These are phyloP conservation scores for Petroica traversi DNA, from an alignment of 2,113 vertebrate species.

Conservation along the genomic window DNA sequence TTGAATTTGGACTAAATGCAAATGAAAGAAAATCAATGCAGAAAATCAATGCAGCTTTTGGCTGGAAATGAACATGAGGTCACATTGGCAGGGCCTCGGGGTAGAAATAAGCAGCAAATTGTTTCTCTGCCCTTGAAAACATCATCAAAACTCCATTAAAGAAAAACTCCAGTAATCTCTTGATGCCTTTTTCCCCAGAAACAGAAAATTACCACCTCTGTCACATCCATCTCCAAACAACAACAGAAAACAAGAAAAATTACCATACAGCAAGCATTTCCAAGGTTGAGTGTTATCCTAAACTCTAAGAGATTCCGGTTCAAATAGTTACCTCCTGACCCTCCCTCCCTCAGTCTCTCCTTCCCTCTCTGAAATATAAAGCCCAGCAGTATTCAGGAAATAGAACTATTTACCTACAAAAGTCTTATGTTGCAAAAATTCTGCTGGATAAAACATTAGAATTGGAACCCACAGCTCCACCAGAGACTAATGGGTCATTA, in stretches of 20 bases:
- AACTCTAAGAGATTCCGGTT: neutral
- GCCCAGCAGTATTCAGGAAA: neutral
- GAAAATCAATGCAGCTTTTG: conserved; percentile 20
- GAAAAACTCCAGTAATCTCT: neutral
- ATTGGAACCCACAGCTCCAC: neutral
- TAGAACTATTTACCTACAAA: neutral
- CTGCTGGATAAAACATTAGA: neutral
- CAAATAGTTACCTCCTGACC: neutral
- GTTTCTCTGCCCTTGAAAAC: conserved; percentile 30
- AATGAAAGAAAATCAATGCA: conserved; percentile 17
- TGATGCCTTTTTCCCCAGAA: neutral
- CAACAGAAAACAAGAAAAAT: neutral
- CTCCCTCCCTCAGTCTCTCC: no score
- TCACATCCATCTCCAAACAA: neutral
- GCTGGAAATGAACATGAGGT: conserved; percentile 20
- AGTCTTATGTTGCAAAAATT: neutral
- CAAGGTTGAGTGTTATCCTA: neutral
- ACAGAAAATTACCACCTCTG: neutral
- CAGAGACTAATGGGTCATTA: neutral
- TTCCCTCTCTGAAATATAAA: neutral
- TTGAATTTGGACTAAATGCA: neutral
- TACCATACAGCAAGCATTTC: neutral
- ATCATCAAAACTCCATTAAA: neutral
- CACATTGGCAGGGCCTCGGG: neutral
- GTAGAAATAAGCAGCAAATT: neutral